phyloP scores from a whole-genome alignment of 2,797 vertebrate species.

The Poeciliopsis gracilis region DNA sequence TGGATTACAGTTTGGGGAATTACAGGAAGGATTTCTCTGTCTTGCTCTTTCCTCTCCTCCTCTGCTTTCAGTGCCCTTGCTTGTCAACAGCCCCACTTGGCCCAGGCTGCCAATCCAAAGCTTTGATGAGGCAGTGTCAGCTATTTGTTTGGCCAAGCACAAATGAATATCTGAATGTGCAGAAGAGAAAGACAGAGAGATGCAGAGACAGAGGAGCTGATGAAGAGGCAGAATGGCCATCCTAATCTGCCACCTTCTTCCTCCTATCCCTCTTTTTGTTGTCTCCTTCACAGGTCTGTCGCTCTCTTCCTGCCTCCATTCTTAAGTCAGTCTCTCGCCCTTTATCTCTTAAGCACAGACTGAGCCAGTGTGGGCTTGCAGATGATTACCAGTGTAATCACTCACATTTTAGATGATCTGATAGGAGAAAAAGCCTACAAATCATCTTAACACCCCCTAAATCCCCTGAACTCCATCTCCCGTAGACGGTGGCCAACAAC shows the following conservation, averaged over 20 bases:
- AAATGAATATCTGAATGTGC: conserved; percentile 72
- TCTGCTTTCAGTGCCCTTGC: conserved; percentile 76
- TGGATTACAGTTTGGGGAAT: conserved; percentile 83
- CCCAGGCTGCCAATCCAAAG: conserved; percentile 71
- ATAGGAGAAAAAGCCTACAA: conserved; percentile 77
- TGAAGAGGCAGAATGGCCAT: conserved; percentile 61
- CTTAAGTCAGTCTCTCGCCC: conserved; percentile 63
- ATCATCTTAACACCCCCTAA: conserved; percentile 76
- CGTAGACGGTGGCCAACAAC: conserved; percentile 58
- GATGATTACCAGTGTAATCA: conserved; percentile 81
- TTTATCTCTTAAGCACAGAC: conserved; percentile 78
- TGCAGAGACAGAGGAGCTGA: conserved; percentile 54
- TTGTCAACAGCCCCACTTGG: conserved; percentile 83
- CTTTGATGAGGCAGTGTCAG: conserved; percentile 83
- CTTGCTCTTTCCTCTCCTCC: conserved; percentile 67
- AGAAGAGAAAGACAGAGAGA: conserved; percentile 42
- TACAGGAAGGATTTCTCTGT: conserved; percentile 78
- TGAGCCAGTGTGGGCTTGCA: conserved; percentile 74
- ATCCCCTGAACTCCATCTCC: conserved; percentile 60
- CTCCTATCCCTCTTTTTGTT: conserved; percentile 58
- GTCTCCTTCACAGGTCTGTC: conserved; percentile 63
- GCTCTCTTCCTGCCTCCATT: conserved; percentile 53
- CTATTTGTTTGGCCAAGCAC: conserved; percentile 77
- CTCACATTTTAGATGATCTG: conserved; percentile 82
- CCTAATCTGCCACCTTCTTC: conserved; percentile 79